Base-by-base conservation (phyloP, 37 sponge, comb jelly and placozoan genomes). In the Aplysina aerophoba region DNA sequence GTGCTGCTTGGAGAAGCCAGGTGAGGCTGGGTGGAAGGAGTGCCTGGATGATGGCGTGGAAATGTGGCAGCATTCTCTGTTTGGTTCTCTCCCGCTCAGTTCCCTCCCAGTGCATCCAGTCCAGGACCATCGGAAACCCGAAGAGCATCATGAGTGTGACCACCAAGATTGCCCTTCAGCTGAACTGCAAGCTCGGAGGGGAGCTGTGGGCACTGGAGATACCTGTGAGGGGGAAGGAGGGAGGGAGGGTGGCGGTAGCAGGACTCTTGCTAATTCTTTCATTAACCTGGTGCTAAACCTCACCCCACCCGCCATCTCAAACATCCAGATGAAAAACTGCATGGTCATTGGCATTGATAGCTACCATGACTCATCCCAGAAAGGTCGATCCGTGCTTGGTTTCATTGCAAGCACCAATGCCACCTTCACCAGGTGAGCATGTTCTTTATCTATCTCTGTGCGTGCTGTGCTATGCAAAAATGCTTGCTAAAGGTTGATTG, bases 331-430 rank as follows among this genome's bases (percentile, higher is more conserved):
- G 82, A 94, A 98, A 90, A 92, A 92, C 37, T 31, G 86, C 54
- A 98, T 98, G 98, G 93, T 95, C 30, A 75, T 98, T 75, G 98
- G 98, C 17, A 90, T 98, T 71, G 98, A 98, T 65, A 88, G 93
- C 36, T 98, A 98, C 85, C 98, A 98, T 75, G 98, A 98, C 88
- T 87, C 96, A 22, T 81, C 92, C 0, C 55, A 73, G 30, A 87
- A 85, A 59, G 97, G 97, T 5, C 83, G 92, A 37, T 95, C 96
- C 66, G 98, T 93, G 0, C 85, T 90, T 21, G 98, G 93, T 22
- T 95, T 98, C 65, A 90, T 95, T 84, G 96, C 98, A 59, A 91
- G 92, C 58, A 94, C 89, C 69, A 98, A 98, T 72, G 50, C 39
- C 37, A 82, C 90, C 28, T 79, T 93, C 41, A 98, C 98, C 85